phyloP scores from a whole-genome alignment of 2,797 vertebrate genomes.

The Octomys mimax region DNA sequence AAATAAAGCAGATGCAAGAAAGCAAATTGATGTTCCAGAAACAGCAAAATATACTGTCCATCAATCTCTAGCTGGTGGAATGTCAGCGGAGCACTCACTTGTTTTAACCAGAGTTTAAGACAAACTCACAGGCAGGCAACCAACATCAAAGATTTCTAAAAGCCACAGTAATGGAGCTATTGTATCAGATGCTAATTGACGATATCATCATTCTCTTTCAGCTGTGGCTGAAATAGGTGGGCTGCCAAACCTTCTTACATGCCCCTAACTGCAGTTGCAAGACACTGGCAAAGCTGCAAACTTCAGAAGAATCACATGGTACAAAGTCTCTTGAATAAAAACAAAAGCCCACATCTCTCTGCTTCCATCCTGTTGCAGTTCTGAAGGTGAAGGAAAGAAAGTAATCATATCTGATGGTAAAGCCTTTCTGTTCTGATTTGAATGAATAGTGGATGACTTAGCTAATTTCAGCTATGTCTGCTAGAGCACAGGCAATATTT shows the following conservation, averaged over 20 bases:
- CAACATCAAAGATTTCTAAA: slow-evolving; percentile 61
- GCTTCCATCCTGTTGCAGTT: not conserved
- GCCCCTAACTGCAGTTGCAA: not conserved
- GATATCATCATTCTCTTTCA: slow-evolving; percentile 56
- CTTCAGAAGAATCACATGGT: not conserved
- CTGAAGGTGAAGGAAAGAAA: slow-evolving; percentile 35
- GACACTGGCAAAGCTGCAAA: not conserved
- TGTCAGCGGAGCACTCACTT: slow-evolving; percentile 59
- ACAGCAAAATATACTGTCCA: slow-evolving; percentile 37
- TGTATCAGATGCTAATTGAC: slow-evolving; percentile 61
- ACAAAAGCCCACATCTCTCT: not conserved
- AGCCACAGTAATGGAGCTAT: slow-evolving; percentile 57
- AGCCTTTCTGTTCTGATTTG: not conserved
- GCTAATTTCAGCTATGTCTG: slow-evolving; percentile 49
- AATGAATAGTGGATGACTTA: not conserved
- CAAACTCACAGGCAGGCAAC: slow-evolving; percentile 35
- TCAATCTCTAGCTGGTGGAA: slow-evolving; percentile 54
- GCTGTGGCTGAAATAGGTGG: not conserved
- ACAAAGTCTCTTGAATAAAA: not conserved
- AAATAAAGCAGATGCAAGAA: slow-evolving; percentile 53
- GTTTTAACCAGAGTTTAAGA: not conserved
- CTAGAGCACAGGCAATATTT: not conserved
- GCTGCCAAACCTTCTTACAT: not conserved
- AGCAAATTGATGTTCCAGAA: slow-evolving; percentile 54
- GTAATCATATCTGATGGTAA: not conserved